phyloP scores from a whole-genome alignment of 2,888 invertebrate genomes.

The Idaea straminata region DNA sequence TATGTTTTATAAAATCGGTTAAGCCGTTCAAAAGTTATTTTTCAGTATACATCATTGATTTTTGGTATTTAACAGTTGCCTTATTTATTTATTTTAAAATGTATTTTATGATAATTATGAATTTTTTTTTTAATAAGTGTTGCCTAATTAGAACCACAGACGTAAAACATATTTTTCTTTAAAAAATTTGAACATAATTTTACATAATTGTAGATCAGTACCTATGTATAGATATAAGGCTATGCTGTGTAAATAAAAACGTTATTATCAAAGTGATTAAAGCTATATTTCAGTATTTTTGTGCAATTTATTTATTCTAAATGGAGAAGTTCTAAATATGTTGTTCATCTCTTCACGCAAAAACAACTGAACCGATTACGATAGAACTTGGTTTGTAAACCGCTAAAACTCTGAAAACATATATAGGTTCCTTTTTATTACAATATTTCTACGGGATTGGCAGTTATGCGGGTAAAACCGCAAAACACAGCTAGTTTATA shows the following conservation, averaged over 20 bases:
- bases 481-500: neutral
- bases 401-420: neutral
- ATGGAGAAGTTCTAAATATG: neutral
- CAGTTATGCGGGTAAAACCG: neutral
- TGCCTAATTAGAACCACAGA: neutral
- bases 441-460: neutral
- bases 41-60: no score
- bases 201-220: constrained; percentile 67
- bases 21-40: no score
- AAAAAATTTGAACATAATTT: constrained; percentile 53
- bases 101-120: neutral
- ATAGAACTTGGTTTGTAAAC: neutral
- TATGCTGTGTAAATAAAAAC: constrained; percentile 70
- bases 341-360: neutral
- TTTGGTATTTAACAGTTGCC: no score
- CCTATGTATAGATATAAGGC: constrained; percentile 62
- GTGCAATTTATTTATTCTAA: constrained; percentile 26
- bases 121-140: neutral
- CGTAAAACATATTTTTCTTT: constrained; percentile 26
- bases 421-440: neutral
- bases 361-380: no score
- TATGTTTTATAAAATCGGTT: no score
- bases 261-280: constrained; percentile 75
- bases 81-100: no score
- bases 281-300: constrained; percentile 73